A percentile compares a stretch with the other conserved stretches of the same genome.
phyloP scores from a whole-genome alignment of 2,797 vertebrate species.

The Emys orbicularis region DNA sequence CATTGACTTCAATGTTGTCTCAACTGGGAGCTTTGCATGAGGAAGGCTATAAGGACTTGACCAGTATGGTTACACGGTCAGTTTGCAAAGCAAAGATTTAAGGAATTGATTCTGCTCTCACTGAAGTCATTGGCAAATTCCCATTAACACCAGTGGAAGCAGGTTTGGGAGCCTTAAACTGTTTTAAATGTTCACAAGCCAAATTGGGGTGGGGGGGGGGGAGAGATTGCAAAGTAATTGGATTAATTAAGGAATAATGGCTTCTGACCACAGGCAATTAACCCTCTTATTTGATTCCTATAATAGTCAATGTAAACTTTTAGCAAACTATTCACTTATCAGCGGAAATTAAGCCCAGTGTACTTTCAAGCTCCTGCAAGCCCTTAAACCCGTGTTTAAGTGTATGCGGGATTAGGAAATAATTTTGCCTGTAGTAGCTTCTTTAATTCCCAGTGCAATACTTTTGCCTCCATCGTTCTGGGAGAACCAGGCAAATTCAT shows the following conservation, averaged over 20 bases:
- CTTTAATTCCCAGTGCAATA: background rate
- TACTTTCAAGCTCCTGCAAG: background rate
- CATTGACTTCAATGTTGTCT: background rate
- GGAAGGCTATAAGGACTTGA: background rate
- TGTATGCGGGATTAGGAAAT: background rate
- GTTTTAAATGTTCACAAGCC: background rate
- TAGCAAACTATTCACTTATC: background rate
- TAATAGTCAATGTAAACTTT: background rate
- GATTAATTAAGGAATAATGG: background rate
- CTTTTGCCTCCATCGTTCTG: background rate
- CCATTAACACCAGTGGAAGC: background rate
- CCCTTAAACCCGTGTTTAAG: background rate
- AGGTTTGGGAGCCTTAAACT: background rate
- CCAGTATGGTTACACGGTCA: background rate
- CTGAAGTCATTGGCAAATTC: background rate
- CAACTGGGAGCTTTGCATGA: background rate
- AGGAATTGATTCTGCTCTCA: background rate
- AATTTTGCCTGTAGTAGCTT: background rate
- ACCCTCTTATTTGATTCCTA: background rate
- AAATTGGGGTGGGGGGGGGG: background rate
- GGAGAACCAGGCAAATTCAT: background rate
- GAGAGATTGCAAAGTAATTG: background rate
- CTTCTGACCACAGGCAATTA: background rate
- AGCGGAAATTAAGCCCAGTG: background rate
- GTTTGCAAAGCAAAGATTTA: background rate